phyloP scores from a whole-genome alignment of 2,113 vertebrate species.

The Phalacrocorax carbo region DNA sequence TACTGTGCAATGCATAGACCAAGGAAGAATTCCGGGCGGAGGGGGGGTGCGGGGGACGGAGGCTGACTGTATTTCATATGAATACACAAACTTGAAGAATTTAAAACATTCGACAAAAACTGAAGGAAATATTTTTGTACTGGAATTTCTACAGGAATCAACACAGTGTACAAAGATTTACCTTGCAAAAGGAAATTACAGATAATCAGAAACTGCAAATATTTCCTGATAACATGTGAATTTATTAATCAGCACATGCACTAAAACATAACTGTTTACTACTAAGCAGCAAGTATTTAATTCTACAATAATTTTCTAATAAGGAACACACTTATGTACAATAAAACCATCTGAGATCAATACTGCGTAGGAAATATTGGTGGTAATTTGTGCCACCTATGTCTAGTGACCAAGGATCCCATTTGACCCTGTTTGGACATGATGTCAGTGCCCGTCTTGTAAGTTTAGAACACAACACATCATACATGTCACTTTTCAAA shows the following conservation, averaged over 20 bases:
- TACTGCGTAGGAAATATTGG: not conserved
- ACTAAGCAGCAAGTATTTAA: not conserved
- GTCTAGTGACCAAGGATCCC: not conserved
- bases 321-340: not conserved
- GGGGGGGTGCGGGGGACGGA: not conserved
- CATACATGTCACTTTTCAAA: not conserved
- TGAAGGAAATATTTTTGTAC: not conserved
- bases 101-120: not conserved
- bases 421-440: not conserved
- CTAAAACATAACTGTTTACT: not conserved
- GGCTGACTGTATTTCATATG: constrained; percentile 21
- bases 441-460: not conserved
- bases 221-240: not conserved
- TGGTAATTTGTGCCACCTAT: not conserved
- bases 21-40: not conserved
- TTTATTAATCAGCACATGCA: not conserved
- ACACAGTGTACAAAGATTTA: constrained; percentile 5
- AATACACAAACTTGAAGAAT: constrained; percentile 2
- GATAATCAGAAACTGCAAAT: not conserved
- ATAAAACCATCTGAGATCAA: not conserved
- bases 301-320: not conserved
- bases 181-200: not conserved
- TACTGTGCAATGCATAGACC: not conserved
- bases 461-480: not conserved
- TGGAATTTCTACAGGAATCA: not conserved